Evolutionary conservation across 2,797 vertebrate genomes (phyloP).

Genomic region (Crenuchus spilurus): DNA sequence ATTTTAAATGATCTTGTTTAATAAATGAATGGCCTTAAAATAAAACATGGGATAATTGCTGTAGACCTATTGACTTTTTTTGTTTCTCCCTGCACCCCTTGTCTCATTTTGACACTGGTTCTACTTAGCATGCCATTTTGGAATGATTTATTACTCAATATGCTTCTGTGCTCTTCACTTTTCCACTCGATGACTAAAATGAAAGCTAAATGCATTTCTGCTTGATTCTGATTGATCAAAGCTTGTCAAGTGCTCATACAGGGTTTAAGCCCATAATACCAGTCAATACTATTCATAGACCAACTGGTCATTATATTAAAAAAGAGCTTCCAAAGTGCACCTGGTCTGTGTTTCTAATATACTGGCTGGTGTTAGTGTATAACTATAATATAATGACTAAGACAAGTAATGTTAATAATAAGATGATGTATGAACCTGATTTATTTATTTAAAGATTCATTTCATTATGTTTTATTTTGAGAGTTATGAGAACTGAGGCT

Average conservation of each 20-base stretch:
- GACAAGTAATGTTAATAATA: too few species aligned
- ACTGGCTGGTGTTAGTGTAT: too few species aligned
- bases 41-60: conserved; percentile 15
- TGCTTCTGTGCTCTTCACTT: conserved; percentile 33
- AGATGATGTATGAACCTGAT: too few species aligned
- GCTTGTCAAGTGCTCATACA: not conserved
- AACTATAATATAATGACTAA: too few species aligned
- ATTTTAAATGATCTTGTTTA: conserved; percentile 26
- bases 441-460: too few species aligned
- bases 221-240: conserved; percentile 1
- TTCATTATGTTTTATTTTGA: too few species aligned
- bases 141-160: conserved; percentile 47
- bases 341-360: too few species aligned
- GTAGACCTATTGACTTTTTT: not conserved
- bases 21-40: conserved; percentile 22
- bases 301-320: not conserved
- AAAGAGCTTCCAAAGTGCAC: too few species aligned
- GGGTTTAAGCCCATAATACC: not conserved
- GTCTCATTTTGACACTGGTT: not conserved
- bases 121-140: conserved; percentile 12
- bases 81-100: too few species aligned
- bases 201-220: conserved; percentile 18
- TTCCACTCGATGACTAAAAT: conserved; percentile 21
- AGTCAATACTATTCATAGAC: not conserved
- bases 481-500: too few species aligned